Evolutionary conservation across 2,113 vertebrate genomes (phyloP).

Genomic region (Pantherophis guttatus): DNA sequence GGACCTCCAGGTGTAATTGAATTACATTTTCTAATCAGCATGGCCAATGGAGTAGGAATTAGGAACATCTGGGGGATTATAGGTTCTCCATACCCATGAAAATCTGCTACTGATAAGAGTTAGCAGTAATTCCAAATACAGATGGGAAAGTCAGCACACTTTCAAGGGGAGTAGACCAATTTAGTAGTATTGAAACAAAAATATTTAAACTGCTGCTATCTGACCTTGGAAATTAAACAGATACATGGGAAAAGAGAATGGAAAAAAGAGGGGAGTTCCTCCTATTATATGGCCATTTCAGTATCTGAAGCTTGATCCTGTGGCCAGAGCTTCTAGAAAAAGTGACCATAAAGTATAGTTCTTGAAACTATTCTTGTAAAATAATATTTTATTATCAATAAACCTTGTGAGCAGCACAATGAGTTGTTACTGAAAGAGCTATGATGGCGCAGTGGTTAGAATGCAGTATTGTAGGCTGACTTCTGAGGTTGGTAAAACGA

Average conservation of each 20-base stretch:
- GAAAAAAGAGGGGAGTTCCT: not conserved
- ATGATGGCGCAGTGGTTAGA: not conserved
- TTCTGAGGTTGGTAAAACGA: not conserved
- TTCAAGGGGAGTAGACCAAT: not conserved
- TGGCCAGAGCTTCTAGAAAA: not conserved
- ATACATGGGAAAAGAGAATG: not conserved
- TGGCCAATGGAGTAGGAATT: not conserved
- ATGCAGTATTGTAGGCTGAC: not conserved
- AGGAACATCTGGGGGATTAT: not conserved
- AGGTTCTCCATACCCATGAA: not conserved
- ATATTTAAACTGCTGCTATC: not conserved
- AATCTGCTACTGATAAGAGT: not conserved
- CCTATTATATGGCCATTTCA: not conserved
- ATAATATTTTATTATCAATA: slow-evolving; percentile 65
- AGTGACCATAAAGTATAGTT: slow-evolving; percentile 60
- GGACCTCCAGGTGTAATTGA: not conserved
- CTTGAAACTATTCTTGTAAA: slow-evolving; percentile 71
- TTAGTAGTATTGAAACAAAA: not conserved
- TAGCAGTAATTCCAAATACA: not conserved
- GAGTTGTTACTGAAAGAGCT: slow-evolving; percentile 65
- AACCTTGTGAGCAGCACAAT: slow-evolving; percentile 58
- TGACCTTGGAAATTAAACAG: not conserved
- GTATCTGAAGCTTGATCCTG: not conserved
- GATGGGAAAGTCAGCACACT: not conserved
- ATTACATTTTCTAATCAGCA: not conserved